Percentiles rank a stretch among this genome's conserved stretches.
phyloP scores from a whole-genome alignment of 2,113 vertebrate species.

The Salvelinus alpinus region DNA sequence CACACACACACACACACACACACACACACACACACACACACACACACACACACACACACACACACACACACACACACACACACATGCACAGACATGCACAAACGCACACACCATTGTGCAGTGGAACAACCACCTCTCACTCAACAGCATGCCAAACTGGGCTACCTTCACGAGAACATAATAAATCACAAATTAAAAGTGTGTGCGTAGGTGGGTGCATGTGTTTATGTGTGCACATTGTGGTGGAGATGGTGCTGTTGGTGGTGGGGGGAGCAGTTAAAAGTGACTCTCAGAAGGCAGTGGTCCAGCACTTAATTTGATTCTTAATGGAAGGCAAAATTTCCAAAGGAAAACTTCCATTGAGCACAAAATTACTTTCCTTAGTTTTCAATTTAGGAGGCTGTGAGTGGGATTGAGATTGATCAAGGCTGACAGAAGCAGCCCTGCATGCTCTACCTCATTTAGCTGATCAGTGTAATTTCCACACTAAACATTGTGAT shows the following conservation, averaged over 20 bases:
- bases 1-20: constrained; percentile 22
- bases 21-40: constrained; percentile 2
- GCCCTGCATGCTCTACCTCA: constrained; percentile 59
- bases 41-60: constrained; percentile 10
- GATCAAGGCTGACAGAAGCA: constrained; percentile 67
- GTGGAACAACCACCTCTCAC: constrained; percentile 45
- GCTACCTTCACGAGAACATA: constrained; percentile 58
- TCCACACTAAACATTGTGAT: constrained; percentile 63
- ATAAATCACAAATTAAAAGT: constrained; percentile 73
- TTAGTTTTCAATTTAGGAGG: constrained; percentile 68
- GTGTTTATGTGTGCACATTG: constrained; percentile 20
- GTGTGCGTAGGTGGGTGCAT: constrained; percentile 8
- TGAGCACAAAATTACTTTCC: constrained; percentile 73
- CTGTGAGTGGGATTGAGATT: constrained; percentile 69
- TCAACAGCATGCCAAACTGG: constrained; percentile 47
- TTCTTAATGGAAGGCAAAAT: constrained; percentile 76
- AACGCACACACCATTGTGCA: constrained; percentile 6
- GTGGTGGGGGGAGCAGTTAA: constrained; percentile 25
- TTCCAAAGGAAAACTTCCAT: constrained; percentile 77
- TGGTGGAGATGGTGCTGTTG: constrained; percentile 16
- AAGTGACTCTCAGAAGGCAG: constrained; percentile 52
- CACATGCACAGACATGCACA: background rate
- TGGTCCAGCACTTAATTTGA: constrained; percentile 71
- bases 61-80: background rate
- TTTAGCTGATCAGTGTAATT: constrained; percentile 66